A percentile compares a stretch with the other conserved stretches of the same genome.
Evolutionary conservation across 53 echinoderm and acorn worm species (phyloP).

Genomic region (Echinometra lucunter): DNA sequence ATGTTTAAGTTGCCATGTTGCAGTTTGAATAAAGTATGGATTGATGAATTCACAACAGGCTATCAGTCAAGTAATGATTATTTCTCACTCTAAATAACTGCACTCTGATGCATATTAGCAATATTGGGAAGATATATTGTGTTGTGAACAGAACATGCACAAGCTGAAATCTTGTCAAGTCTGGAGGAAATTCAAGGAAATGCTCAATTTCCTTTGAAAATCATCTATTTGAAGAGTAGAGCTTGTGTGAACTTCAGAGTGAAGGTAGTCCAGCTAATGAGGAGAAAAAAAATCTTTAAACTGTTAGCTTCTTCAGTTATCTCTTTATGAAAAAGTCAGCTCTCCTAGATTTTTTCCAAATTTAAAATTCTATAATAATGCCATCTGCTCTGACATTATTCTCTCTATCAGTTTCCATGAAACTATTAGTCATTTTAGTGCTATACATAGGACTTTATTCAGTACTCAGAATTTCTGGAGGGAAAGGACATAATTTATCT

Average conservation of each 20-base stretch:
- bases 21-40: no score
- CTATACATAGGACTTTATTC: not conserved
- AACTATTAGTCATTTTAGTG: no score
- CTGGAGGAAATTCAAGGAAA: slow-evolving; percentile 51
- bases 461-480: not conserved
- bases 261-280: not conserved
- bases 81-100: not conserved
- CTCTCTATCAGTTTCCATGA: no score
- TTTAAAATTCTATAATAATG: no score
- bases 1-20: no score
- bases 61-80: not conserved
- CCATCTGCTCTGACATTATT: no score
- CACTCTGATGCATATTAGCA: not conserved
- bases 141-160: not conserved
- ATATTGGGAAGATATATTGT: not conserved
- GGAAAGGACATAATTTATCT: not conserved
- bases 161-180: not conserved
- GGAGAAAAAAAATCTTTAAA: no score
- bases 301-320: no score
- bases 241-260: not conserved
- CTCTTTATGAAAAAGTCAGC: no score
- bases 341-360: no score
- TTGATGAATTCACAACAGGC: not conserved
- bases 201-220: slow-evolving; percentile 53
- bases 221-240: slow-evolving; percentile 39